Percentiles rank a stretch among this genome's conserved stretches.
Conservation (phyloP, 2,797 vertebrate species). For the Enoplosus armatus region DNA sequence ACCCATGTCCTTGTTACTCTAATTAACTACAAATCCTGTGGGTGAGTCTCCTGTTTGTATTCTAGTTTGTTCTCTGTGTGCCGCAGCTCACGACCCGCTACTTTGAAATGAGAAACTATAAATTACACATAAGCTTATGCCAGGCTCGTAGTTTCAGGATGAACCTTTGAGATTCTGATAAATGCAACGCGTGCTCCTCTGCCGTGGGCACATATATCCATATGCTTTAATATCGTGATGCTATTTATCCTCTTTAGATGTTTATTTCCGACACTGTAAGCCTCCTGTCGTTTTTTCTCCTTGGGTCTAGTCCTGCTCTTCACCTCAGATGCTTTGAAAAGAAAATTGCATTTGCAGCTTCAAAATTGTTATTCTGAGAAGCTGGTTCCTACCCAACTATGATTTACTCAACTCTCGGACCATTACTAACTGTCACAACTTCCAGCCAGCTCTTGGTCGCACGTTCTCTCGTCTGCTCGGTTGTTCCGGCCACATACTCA, state of each 20-base stretch:
- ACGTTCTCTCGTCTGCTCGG: background rate
- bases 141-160: background rate
- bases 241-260: background rate
- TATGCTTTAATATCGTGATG: background rate
- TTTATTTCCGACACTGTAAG: background rate
- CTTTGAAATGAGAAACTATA: background rate
- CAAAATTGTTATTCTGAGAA: conserved; percentile 13
- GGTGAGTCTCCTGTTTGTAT: conserved; percentile 1
- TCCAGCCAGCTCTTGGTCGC: conserved; percentile 5
- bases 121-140: background rate
- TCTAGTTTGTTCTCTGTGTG: background rate
- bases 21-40: background rate
- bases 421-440: conserved; percentile 6
- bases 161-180: background rate
- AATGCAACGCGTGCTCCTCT: background rate
- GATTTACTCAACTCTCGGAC: background rate
- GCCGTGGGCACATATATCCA: background rate
- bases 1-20: background rate
- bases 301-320: background rate
- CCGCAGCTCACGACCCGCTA: background rate
- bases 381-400: background rate
- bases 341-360: background rate
- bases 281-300: background rate
- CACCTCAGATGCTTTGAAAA: background rate
- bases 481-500: background rate